These are phyloP conservation scores for Mamestra configurata DNA, from an alignment of 1,140 invertebrate species.

Conservation along the genomic window DNA sequence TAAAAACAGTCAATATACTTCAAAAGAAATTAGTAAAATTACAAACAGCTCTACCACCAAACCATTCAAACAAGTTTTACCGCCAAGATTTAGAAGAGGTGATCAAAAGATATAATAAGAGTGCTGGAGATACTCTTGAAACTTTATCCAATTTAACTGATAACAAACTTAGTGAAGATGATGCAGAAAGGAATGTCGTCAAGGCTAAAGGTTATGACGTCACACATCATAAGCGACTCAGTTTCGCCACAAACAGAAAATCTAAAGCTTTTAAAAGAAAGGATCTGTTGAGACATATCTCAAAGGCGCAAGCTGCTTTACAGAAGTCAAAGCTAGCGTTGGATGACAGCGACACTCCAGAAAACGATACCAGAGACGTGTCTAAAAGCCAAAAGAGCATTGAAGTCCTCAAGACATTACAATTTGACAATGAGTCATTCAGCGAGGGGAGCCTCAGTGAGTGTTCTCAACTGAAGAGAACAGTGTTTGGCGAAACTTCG, in stretches of 20 bases:
- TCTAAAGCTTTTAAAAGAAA: conserved; percentile 73
- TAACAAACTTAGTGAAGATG: conserved; percentile 27
- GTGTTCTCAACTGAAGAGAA: conserved; percentile 72
- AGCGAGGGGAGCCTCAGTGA: conserved; percentile 61
- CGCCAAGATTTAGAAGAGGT: conserved; percentile 51
- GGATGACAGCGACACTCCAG: conserved; percentile 62
- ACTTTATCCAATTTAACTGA: conserved; percentile 77
- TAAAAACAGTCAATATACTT: conserved; percentile 36
- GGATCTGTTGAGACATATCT: conserved; percentile 72
- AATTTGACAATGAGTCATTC: conserved; percentile 70
- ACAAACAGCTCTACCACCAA: no score
- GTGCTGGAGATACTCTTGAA: conserved; percentile 73
- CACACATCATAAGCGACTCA: conserved; percentile 62
- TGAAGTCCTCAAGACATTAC: conserved; percentile 73
- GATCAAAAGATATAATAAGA: not conserved
- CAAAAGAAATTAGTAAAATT: no score
- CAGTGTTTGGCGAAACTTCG: conserved; percentile 69
- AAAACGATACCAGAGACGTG: no score
- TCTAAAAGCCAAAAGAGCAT: no score
- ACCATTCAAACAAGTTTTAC: no score
- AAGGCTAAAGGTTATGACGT: conserved; percentile 39
- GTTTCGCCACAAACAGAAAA: conserved; percentile 64
- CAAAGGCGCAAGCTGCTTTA: conserved; percentile 70
- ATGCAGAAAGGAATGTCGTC: no score
- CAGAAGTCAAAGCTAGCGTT: conserved; percentile 65